phyloP scores from a whole-genome alignment of 1,140 invertebrate genomes.

The Adoxophyes honmai region DNA sequence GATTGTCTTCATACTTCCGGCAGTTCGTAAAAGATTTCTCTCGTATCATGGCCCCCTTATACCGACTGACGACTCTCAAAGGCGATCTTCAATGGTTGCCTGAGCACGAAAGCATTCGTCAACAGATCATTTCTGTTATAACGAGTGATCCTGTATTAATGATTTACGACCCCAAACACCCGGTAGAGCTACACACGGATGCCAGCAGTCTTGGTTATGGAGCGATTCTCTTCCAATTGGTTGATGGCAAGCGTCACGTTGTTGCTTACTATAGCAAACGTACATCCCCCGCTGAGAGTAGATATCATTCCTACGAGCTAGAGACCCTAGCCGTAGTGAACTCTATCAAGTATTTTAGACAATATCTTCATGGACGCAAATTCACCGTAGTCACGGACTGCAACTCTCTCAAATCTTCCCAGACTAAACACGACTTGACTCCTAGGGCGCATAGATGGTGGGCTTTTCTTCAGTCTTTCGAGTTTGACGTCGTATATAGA shows the following conservation, averaged over 20 bases:
- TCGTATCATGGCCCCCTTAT: no score
- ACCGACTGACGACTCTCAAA: no score
- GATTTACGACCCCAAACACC: background rate
- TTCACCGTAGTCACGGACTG: background rate
- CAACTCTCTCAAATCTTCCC: background rate
- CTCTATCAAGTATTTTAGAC: background rate
- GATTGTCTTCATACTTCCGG: constrained; percentile 35
- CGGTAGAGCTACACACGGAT: background rate
- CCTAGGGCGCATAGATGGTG: background rate
- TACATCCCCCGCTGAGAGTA: background rate
- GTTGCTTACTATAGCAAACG: background rate
- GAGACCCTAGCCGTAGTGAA: background rate
- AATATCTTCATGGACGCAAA: background rate
- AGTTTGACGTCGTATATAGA: background rate
- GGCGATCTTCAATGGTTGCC: constrained; percentile 20
- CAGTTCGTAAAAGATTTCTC: constrained; percentile 34
- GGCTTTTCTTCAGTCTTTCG: background rate
- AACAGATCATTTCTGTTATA: constrained; percentile 21
- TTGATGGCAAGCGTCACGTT: background rate
- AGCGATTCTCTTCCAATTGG: background rate
- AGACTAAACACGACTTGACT: background rate
- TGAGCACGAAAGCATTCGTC: constrained; percentile 19
- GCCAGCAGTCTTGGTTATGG: background rate
- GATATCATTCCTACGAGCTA: background rate
- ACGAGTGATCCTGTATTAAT: constrained; percentile 23